Base-by-base conservation (phyloP, 2,888 invertebrate species). In the Parnassius smintheus region DNA sequence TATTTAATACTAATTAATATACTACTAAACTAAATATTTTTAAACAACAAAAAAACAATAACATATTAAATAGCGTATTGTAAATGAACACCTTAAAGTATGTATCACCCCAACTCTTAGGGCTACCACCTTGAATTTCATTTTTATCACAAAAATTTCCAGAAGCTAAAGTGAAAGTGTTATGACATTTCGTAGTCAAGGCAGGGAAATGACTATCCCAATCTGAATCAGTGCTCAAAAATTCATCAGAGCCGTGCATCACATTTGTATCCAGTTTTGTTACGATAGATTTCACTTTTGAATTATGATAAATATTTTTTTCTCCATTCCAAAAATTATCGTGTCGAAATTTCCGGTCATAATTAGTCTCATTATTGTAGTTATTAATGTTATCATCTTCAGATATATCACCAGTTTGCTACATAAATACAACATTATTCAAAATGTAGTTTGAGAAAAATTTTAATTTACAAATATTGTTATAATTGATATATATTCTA, bases 171-270 rank as follows among this genome's bases (percentile, higher is more conserved):
- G 91, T 91, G 66, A 90, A 91, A 53, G 91, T 86, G 70, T 85
- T 91, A 77, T 90, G 88, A 57, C 85, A 83, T 84, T 91, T 90
- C 73, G 80, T 80, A 56, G 85, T 82, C 50, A 91, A 72, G 62
- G 89, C 89, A 49, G 91, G 91, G 70, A 91, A 91, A 70, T 90
- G 86, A 56, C 80, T 84, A 61, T 91, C 90, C 88, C 88, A 91
- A 68, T 91, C 88, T 48, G 86, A 88, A 71, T 89, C 87, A 48
- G 83, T 84, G 67, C 82, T 86, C 59, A 88, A 82, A 64, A 86
- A 82, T 68, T 90, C 87, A 72, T 90, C 85, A 58, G 86, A 86
- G 48, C 83, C 84, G 65, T 83, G 82, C 59, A 69, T 68, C 62
- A 68, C 77, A 72, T 83, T 86, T 48, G 82, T 65, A 46, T 85